Conservation (phyloP, 2,797 vertebrate species). For the Pogonophryne albipinna region DNA sequence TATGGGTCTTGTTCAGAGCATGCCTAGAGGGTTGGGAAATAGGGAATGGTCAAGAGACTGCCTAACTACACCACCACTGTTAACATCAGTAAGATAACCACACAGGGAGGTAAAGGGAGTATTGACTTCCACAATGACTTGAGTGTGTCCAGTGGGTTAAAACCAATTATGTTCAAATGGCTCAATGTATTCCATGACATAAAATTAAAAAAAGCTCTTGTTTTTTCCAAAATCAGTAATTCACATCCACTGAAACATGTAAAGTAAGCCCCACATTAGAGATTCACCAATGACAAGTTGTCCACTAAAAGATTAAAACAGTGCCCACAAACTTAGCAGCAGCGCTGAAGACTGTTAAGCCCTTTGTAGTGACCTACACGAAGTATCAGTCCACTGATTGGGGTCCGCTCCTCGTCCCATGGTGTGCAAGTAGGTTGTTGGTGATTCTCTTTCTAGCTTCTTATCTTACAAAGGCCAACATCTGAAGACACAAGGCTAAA, state of each 20-base stretch:
- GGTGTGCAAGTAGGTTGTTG: conserved; percentile 54
- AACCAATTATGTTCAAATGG: conserved; percentile 72
- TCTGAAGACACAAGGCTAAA: conserved; percentile 60
- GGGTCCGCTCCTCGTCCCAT: conserved; percentile 52
- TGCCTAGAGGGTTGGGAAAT: conserved; percentile 61
- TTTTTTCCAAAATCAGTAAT: conserved; percentile 39
- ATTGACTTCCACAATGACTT: conserved; percentile 67
- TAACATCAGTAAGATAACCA: conserved; percentile 75
- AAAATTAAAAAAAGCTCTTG: conserved; percentile 56
- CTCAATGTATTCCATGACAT: conserved; percentile 70
- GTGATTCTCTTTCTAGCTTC: conserved; percentile 51
- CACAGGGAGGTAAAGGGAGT: conserved; percentile 72
- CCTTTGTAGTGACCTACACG: conserved; percentile 75
- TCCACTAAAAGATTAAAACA: conserved; percentile 54
- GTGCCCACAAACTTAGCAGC: conserved; percentile 69
- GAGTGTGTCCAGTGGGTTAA: conserved; percentile 60
- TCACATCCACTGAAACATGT: conserved; percentile 45
- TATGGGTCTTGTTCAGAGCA: conserved; percentile 73
- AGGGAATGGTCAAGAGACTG: conserved; percentile 47
- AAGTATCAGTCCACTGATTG: conserved; percentile 52
- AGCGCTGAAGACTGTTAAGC: conserved; percentile 78
- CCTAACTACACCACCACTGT: conserved; percentile 71
- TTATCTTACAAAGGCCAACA: conserved; percentile 60
- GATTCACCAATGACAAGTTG: conserved; percentile 32
- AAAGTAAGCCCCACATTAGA: conserved; percentile 42